These are phyloP conservation scores for Pollicipes pollicipes DNA, from an alignment of 1,140 invertebrate species.

Conservation along the genomic window DNA sequence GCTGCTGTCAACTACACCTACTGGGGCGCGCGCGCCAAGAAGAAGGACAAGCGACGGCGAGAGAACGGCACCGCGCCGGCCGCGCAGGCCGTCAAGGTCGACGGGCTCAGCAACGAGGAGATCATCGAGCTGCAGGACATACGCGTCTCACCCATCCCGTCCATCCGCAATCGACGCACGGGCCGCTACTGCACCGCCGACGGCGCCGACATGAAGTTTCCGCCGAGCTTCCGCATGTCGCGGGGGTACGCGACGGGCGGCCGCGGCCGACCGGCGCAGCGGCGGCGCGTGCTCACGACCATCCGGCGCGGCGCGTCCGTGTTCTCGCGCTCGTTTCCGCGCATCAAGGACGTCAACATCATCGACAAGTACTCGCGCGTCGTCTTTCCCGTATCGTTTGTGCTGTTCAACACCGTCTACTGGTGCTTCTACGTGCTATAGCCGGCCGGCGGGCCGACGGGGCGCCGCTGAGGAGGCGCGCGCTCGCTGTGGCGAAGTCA, in stretches of 20 bases:
- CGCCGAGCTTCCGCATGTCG: background rate
- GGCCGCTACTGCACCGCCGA: background rate
- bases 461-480: too few species aligned
- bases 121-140: constrained; percentile 65
- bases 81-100: background rate
- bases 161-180: constrained; percentile 38
- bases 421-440: constrained; percentile 72
- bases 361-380: constrained; percentile 92
- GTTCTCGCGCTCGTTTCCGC: constrained; percentile 44
- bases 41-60: constrained; percentile 41
- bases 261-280: constrained; percentile 13
- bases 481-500: too few species aligned
- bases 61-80: constrained; percentile 23
- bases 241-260: constrained; percentile 31
- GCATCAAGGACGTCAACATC: constrained; percentile 89
- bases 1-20: constrained; percentile 97
- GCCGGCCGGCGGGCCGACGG: too few species aligned
- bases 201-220: background rate
- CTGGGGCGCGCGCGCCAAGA: constrained; percentile 84
- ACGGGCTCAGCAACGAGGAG: constrained; percentile 33
- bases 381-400: constrained; percentile 82
- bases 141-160: constrained; percentile 60
- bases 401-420: constrained; percentile 82
- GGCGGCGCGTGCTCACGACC: constrained; percentile 22
- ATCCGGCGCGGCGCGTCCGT: constrained; percentile 20